Evolutionary conservation across 35 echinoderm and acorn worm species (phyloP).

Genomic region (Heliocidaris erythrogramma): DNA sequence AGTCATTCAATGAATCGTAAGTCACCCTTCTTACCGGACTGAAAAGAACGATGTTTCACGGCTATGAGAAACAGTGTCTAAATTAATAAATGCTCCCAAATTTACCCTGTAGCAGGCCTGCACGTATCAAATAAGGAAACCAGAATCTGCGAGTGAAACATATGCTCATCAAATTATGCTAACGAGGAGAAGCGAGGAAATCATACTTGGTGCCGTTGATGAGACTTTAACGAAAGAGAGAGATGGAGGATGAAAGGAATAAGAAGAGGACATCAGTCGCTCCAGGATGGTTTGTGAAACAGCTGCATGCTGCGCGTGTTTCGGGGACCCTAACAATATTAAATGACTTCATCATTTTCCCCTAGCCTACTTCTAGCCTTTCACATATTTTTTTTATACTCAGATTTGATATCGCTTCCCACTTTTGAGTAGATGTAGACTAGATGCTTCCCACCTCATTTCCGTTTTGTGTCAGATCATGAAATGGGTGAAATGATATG

Average conservation of each 20-base stretch:
- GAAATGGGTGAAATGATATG: not conserved
- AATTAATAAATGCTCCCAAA: not conserved
- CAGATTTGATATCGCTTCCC: not conserved
- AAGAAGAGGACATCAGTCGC: not conserved
- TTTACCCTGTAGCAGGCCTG: not conserved
- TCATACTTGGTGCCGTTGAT: not conserved
- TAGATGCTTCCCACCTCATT: not conserved
- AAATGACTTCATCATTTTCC: not conserved
- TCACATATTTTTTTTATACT: not conserved
- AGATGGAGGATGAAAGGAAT: not conserved
- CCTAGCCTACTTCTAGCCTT: not conserved
- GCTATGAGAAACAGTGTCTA: not conserved
- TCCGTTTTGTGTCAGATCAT: not conserved
- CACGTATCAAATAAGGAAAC: not conserved
- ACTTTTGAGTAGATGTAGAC: not conserved
- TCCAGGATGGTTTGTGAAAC: not conserved
- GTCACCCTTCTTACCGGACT: not conserved
- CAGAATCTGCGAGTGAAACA: not conserved
- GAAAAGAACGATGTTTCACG: not conserved
- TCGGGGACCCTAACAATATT: not conserved
- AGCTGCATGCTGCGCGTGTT: conserved; percentile 6
- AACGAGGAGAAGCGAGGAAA: not conserved
- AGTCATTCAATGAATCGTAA: not conserved
- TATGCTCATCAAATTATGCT: conserved; percentile 18
- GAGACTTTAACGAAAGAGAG: conserved; percentile 11